phyloP scores from a whole-genome alignment of 2,888 invertebrate species.

The Synergus laeviventris region DNA sequence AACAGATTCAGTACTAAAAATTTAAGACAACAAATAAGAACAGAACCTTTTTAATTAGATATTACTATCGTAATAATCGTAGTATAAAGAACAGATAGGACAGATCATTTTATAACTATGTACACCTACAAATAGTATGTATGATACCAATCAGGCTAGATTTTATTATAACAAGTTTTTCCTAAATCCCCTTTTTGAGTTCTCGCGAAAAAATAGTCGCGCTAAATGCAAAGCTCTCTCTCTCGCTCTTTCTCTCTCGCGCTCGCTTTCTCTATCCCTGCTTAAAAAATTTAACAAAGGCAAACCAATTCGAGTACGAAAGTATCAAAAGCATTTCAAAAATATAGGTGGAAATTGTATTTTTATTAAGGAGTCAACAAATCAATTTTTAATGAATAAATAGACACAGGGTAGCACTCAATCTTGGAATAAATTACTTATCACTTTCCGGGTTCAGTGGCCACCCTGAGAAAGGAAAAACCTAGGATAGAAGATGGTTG shows the following conservation, averaged over 20 bases:
- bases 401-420: no score
- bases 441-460: no score
- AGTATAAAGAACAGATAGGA: constrained; percentile 18
- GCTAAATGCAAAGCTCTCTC: background rate
- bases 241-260: background rate
- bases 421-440: no score
- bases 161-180: constrained; percentile 7
- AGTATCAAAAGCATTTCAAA: constrained; percentile 6
- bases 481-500: background rate
- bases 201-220: background rate
- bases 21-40: background rate
- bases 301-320: background rate
- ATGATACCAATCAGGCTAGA: constrained; percentile 4
- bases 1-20: background rate
- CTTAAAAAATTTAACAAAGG: background rate
- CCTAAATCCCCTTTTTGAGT: background rate
- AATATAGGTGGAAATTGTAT: background rate
- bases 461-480: no score
- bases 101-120: constrained; percentile 21
- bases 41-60: background rate
- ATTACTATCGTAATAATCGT: background rate
- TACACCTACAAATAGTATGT: constrained; percentile 21
- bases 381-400: background rate
- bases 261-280: background rate
- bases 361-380: background rate